Evolutionary conservation across 1,140 invertebrate species (phyloP), one percentile per base, ranked within the genome.

Genomic region (Trigoniulus corallinus): DNA sequence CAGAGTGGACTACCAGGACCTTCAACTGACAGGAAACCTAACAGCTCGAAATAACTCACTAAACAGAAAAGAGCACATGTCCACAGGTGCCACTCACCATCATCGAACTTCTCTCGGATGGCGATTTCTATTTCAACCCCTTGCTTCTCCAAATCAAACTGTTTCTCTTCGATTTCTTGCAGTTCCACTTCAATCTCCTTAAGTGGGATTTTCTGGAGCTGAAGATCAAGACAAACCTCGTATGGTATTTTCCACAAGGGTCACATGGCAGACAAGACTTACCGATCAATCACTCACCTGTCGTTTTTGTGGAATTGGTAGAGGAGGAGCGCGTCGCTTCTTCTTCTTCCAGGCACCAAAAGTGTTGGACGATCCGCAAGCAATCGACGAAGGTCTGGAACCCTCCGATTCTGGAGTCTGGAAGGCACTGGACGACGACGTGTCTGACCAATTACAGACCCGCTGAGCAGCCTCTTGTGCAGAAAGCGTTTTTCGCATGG

Each of bases 61-160:
- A 13, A 18, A 39, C 37, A 13, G 12, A 13, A 13, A 39, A 12
- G 18, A 39, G 18, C 37, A 18, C 37, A 39, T 12, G 37, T 39
- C 37, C 37, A n/a, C n/a, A n/a, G n/a, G n/a, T n/a, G n/a, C n/a
- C 12, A 13, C 37, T 39, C 18, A 55, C 37, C 34, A 23, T 43
- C 41, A 24, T 61, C 57, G 61, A 79, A 82, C 62, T 81, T 79
- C 58, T 79, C 75, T 53, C 87, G 72, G 54, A 94, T 94, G 59
- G 82, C 78, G 62, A 83, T 77, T 64, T 95, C 88, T 48, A 95
- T 70, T 47, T 80, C 74, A 2, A 92, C 82, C 34, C 88, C 88
- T 64, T 91, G 84, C 43, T 80, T 75, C 64, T 93, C 88, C 24
- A 93, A 70, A n/a, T 85, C 86, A 57, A 81, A 79, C 58, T 89